Conservation (phyloP, 2,113 vertebrate species). For the Miniopterus natalensis region DNA sequence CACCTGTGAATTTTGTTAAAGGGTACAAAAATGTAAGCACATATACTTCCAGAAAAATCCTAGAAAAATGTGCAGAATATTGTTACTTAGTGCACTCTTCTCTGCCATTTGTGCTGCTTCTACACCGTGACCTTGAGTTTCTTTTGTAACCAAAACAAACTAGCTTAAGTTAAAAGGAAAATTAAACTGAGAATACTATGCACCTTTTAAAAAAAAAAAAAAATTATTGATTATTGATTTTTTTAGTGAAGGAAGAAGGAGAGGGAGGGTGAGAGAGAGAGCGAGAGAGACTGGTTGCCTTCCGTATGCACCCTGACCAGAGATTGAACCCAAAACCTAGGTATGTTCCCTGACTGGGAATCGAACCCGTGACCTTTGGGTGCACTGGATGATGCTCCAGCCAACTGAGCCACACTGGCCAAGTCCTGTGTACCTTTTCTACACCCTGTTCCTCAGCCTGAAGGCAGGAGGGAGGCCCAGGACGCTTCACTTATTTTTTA, state of each 20-base stretch:
- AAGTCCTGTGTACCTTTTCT: not conserved
- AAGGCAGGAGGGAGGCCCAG: not conserved
- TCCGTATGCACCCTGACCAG: too few species aligned
- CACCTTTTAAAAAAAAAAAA: not conserved
- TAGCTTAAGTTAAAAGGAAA: slow-evolving; percentile 4
- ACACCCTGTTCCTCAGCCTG: not conserved
- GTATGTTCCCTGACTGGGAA: too few species aligned
- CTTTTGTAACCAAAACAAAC: slow-evolving; percentile 39
- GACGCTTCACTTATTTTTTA: not conserved
- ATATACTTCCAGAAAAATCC: not conserved
- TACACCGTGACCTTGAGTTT: not conserved
- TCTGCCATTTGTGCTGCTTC: not conserved
- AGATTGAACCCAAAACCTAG: too few species aligned
- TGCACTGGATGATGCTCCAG: too few species aligned
- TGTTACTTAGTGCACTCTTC: not conserved
- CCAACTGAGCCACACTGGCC: too few species aligned
- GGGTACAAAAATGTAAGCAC: not conserved
- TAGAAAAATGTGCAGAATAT: not conserved
- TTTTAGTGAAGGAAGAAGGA: too few species aligned
- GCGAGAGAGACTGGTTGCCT: too few species aligned
- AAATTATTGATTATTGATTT: too few species aligned
- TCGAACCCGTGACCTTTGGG: too few species aligned
- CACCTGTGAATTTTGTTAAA: not conserved
- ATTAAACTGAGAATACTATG: not conserved
- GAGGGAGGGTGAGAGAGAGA: too few species aligned